Evolutionary conservation across 2,113 vertebrate species (phyloP).

Genomic region (Phaethon lepturus): DNA sequence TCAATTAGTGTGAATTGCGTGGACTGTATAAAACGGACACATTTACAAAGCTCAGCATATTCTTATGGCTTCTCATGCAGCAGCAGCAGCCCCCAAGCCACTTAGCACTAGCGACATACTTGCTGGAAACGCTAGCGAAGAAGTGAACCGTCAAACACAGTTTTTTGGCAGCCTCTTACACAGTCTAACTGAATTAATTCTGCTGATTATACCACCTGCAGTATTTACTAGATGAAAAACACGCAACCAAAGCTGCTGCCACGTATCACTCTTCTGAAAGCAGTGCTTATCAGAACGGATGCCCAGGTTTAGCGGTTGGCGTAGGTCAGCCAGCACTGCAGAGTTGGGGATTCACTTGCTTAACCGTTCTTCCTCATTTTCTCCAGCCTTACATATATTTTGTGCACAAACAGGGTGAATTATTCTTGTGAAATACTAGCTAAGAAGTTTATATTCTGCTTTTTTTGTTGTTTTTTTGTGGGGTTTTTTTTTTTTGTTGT

Average conservation of each 20-base stretch:
- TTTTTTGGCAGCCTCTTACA: conserved; percentile 70
- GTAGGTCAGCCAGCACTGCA: neutral
- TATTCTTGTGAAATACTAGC: neutral
- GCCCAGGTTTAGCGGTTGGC: neutral
- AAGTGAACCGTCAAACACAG: conserved; percentile 37
- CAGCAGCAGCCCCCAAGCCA: conserved; percentile 37
- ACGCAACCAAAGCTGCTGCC: conserved; percentile 7
- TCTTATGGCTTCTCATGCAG: conserved; percentile 57
- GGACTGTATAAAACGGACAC: conserved; percentile 66
- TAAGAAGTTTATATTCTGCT: neutral
- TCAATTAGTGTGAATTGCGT: conserved; percentile 78
- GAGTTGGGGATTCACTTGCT: neutral
- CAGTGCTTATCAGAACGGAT: rapidly evolving
- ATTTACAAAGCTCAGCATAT: conserved; percentile 76
- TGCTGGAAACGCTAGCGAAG: conserved; percentile 63
- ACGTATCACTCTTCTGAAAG: neutral
- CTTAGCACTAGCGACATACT: conserved; percentile 62
- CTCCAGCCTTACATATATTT: neutral
- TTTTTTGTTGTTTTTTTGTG: neutral
- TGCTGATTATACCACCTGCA: conserved; percentile 72
- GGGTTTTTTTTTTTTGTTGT: too few species aligned
- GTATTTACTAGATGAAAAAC: conserved; percentile 64
- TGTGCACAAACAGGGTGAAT: neutral
- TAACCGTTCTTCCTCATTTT: neutral
- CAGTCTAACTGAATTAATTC: conserved; percentile 72